Base-by-base conservation (phyloP, 2,113 vertebrate species). In the Panthera leo region DNA sequence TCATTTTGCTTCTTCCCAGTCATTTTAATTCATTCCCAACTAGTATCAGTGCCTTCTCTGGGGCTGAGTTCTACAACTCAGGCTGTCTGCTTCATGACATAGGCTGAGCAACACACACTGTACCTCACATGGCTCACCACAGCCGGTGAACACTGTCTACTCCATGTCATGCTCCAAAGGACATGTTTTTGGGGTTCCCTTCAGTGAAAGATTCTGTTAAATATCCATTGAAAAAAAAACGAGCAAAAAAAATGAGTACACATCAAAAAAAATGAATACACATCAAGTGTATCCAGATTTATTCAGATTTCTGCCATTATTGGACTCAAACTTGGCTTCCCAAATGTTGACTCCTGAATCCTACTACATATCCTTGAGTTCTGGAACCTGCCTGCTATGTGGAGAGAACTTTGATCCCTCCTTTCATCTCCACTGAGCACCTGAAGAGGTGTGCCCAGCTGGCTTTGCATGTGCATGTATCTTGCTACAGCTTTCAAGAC, bases 221-320 rank as follows among this genome's bases (percentile, higher is more conserved):
- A 39, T 34, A 85, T 25, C 48, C 63, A 13, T 10, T 58, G 48
- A 70, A 10, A 29, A 45, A 39, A 48, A 67, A 70, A 92, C 1
- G 13, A 19, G n/a, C 1, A 34, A 51, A 29, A 16, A 48, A 67
- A 70, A 92, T 2, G 13, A 19, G n/a, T 39, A 39, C 39, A 39
- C 39, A 39, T 39, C 39, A 39, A 39, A 39, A 39, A 39, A 39
- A 39, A 39, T 39, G 39, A 39, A 39, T 39, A 39, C 39, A 39
- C 5, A 34, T 16, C 63, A 55, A 10, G 19, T 27, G 0, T 51
- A 29, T 85, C 53, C 45, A 16, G 36, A 45, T 61, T 93, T 42
- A 71, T 73, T 45, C 79, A 86, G 39, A 82, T 71, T 80, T 88
- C 95, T 63, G 63, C n/a, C 73, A 29, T 84, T 27, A 23, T 61